These are phyloP conservation scores for Podarcis lilfordi DNA, from an alignment of 2,797 vertebrate species.

Conservation along the genomic window DNA sequence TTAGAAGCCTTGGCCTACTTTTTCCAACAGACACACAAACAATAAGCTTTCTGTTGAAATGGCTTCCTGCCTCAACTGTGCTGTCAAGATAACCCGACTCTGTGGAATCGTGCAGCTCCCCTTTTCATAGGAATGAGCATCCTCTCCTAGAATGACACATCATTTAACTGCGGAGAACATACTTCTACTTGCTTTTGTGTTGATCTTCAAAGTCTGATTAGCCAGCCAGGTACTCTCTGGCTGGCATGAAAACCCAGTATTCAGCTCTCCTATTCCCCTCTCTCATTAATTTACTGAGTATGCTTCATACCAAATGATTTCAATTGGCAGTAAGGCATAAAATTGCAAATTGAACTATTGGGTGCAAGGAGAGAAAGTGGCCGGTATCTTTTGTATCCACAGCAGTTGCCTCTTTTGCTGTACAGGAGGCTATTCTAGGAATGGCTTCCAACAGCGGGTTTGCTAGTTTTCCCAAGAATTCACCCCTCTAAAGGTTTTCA, in stretches of 20 bases:
- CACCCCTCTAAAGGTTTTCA: not conserved
- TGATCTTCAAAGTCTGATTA: conserved; percentile 32
- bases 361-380: conserved; percentile 19
- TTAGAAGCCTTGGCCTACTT: not conserved
- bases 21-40: not conserved
- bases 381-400: not conserved
- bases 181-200: conserved; percentile 5
- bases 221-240: conserved; percentile 26
- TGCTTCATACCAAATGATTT: not conserved
- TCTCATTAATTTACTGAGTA: not conserved
- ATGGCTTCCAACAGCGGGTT: not conserved
- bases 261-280: not conserved
- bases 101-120: not conserved
- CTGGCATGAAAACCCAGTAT: conserved; percentile 34
- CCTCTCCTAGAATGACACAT: conserved; percentile 21
- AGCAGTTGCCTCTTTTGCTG: not conserved
- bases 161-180: conserved; percentile 21
- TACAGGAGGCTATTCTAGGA: not conserved
- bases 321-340: conserved; percentile 15
- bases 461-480: not conserved
- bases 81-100: not conserved
- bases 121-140: conserved; percentile 15
- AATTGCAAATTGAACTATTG: conserved; percentile 13
- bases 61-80: not conserved
- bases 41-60: not conserved